These are phyloP conservation scores for Talpa occidentalis DNA, from an alignment of 2,113 vertebrate genomes.

Conservation along the genomic window DNA sequence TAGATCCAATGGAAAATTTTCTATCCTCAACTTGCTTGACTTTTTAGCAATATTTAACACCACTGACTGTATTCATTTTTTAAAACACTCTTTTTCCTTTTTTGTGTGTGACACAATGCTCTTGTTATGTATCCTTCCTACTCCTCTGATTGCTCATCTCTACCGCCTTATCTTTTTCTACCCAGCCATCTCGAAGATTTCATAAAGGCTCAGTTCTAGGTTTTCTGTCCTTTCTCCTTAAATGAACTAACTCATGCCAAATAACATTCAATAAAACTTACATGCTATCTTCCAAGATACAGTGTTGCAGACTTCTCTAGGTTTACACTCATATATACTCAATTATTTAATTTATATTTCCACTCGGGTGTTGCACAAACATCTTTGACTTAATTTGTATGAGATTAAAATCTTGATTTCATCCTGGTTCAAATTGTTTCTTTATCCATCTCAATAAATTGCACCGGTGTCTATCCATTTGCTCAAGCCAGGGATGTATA, in stretches of 20 bases:
- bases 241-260: conserved; percentile 16
- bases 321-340: conserved; percentile 31
- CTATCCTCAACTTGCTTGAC: conserved; percentile 16
- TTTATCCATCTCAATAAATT: conserved; percentile 3
- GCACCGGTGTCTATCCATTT: background rate
- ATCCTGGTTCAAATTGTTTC: background rate
- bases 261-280: conserved; percentile 21
- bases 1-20: conserved; percentile 13
- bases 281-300: background rate
- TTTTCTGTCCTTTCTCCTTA: conserved; percentile 11
- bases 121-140: background rate
- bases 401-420: conserved; percentile 58
- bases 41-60: background rate
- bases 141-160: conserved; percentile 32
- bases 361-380: conserved; percentile 38
- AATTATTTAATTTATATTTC: conserved; percentile 40
- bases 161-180: conserved; percentile 23
- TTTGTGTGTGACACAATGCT: conserved; percentile 31
- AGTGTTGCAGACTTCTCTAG: conserved; percentile 11
- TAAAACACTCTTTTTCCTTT: background rate
- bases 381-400: conserved; percentile 26
- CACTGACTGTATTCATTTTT: background rate
- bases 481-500: background rate
- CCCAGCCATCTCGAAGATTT: background rate
- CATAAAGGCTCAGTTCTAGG: background rate